These are phyloP conservation scores for Hystrix cristata DNA, from an alignment of 2,113 vertebrate species.

Conservation along the genomic window DNA sequence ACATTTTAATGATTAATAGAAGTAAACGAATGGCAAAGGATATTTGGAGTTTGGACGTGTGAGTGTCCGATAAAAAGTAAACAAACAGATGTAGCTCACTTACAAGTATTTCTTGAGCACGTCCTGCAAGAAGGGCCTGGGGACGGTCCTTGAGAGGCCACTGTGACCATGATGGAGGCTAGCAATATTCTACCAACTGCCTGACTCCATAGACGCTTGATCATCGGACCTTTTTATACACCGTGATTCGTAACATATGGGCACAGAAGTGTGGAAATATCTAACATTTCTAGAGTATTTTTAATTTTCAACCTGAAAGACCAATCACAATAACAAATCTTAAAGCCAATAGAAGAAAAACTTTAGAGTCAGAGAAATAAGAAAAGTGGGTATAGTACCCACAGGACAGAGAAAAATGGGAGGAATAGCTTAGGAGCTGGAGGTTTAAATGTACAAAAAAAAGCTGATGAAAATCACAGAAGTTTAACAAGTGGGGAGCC, in stretches of 20 bases:
- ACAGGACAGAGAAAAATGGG: not conserved
- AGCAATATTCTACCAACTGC: not conserved
- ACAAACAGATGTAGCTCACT: not conserved
- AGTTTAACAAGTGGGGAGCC: not conserved
- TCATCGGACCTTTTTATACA: not conserved
- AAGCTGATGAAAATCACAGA: conserved; percentile 12
- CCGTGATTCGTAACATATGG: not conserved
- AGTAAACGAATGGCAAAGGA: not conserved
- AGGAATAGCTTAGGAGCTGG: not conserved
- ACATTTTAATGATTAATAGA: conserved; percentile 29
- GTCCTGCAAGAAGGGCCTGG: not conserved
- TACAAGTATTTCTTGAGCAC: not conserved
- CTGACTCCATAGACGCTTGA: not conserved
- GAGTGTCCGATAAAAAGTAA: not conserved
- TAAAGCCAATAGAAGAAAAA: not conserved
- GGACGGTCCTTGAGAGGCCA: not conserved
- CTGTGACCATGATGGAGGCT: not conserved
- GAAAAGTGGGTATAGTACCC: not conserved
- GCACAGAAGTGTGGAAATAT: not conserved
- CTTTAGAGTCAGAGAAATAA: not conserved
- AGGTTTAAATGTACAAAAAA: not conserved
- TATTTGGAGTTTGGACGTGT: not conserved
- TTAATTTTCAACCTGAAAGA: not conserved
- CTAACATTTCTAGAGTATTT: not conserved
- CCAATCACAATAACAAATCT: not conserved